These are phyloP conservation scores for Diadophis punctatus DNA, from an alignment of 2,113 vertebrate genomes.

Conservation along the genomic window DNA sequence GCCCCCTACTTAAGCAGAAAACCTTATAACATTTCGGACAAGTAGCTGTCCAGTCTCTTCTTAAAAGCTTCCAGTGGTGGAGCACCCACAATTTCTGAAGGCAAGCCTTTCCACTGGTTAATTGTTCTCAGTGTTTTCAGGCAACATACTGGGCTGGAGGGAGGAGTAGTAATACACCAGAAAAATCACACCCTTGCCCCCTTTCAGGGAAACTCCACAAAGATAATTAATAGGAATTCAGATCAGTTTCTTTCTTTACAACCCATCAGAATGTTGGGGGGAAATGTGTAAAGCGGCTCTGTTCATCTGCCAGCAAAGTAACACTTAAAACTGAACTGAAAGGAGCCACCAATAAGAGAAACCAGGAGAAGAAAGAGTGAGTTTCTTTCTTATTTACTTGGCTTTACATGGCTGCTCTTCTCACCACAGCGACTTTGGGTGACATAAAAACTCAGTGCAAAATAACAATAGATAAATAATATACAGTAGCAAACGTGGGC, in stretches of 20 bases:
- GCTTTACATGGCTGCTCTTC: not conserved
- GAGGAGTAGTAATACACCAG: not conserved
- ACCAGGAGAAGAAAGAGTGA: not conserved
- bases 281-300: not conserved
- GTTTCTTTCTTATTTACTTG: not conserved
- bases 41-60: too few species aligned
- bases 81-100: not conserved
- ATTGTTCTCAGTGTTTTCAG: not conserved
- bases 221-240: not conserved
- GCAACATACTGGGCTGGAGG: not conserved
- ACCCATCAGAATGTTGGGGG: not conserved
- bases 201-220: not conserved
- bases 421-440: not conserved
- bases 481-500: not conserved
- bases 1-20: too few species aligned
- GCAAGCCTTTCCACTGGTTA: not conserved
- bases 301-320: not conserved
- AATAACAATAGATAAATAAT: not conserved
- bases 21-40: too few species aligned
- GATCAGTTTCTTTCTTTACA: not conserved
- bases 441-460: not conserved
- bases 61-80: too few species aligned
- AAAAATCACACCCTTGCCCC: not conserved
- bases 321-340: not conserved
- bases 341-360: not conserved